These are phyloP conservation scores for Diorhabda sublineata DNA, from an alignment of 1,140 invertebrate genomes.

Conservation along the genomic window DNA sequence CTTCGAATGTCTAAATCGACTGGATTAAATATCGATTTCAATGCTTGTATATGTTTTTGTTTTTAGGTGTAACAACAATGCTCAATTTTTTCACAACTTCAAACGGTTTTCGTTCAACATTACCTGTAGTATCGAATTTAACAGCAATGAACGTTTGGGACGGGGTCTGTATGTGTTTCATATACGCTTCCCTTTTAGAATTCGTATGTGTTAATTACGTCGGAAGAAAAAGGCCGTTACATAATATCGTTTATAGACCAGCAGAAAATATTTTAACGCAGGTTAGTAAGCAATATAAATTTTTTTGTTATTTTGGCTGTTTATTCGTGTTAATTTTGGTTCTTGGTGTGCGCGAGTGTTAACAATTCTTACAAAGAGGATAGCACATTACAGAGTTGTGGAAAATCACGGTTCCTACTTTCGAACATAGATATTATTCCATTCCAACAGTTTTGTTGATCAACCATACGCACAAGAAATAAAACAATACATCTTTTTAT, in stretches of 20 bases:
- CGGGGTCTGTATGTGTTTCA: constrained; percentile 94
- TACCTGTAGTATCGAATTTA: constrained; percentile 88
- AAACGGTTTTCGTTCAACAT: constrained; percentile 80
- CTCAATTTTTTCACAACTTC: constrained; percentile 96
- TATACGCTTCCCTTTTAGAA: constrained; percentile 88
- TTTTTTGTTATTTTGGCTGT: constrained; percentile 1
- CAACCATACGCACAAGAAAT: no score
- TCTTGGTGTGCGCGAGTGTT: no score
- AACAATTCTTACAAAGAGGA: no score
- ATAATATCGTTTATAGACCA: constrained; percentile 83
- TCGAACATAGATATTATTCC: no score
- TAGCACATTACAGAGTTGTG: not conserved
- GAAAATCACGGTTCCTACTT: not conserved
- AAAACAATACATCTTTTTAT: no score
- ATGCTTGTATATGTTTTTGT: constrained; percentile 3
- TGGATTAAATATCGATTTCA: no score
- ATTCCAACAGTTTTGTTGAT: no score
- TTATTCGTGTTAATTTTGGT: not conserved
- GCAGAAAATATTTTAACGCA: constrained; percentile 87
- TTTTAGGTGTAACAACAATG: constrained; percentile 89
- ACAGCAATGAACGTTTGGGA: constrained; percentile 96
- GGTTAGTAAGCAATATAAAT: constrained; percentile 53
- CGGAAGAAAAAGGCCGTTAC: constrained; percentile 80
- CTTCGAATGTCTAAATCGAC: no score
- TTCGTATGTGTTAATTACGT: constrained; percentile 95